Evolutionary conservation across 2,888 invertebrate genomes (phyloP), one percentile per base, ranked within the genome.

Genomic region (Epinotia demarniana): DNA sequence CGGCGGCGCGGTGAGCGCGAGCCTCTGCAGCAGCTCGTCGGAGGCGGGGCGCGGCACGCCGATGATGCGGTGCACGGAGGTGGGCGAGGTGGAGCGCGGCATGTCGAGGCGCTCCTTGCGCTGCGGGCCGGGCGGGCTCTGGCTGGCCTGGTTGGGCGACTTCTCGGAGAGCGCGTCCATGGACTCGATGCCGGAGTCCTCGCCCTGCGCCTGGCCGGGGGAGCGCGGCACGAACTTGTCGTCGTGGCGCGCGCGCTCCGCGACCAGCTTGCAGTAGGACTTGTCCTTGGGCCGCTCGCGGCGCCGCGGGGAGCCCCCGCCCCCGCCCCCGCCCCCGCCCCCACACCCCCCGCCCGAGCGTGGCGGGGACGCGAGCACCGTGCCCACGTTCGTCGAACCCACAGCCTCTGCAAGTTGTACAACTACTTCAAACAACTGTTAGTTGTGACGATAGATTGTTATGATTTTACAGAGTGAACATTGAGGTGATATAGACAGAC

Each of bases 141-240:
- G 97, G 90, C 95, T 96, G 90, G 97, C 97, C 87, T 98, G 98
- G 89, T 97, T 97, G n/a, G 97, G 97, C 78, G 97, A 97, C 87
- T 98, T 98, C 88, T 98, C 98, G 23, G 98, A 98, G n/a, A 98
- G 90, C 2, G 98, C 98, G 87, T 98, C 98, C 98, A 98, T 98
- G 55, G 98, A 98, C 88, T 98, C 98, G 74, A 98, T 98, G 18
- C 98, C 98, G 74, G 98, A 98, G 90, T 98, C 98, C 86, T 98
- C 98, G 62, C 98, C 98, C 83, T 96, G 96, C 57, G 94, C 94
- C 79, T 94, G 94, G 27, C 92, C 92, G 75, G 94, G 94, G 19
- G 95, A 95, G 70, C 92, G 84, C 79, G 86, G 89, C 74, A 86
- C 87, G 84, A 91, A 91, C 84, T 92, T 91, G 81, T 92, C 90